These are phyloP conservation scores for Leptocoma aspasia DNA, from an alignment of 2,113 vertebrate species.

Conservation along the genomic window DNA sequence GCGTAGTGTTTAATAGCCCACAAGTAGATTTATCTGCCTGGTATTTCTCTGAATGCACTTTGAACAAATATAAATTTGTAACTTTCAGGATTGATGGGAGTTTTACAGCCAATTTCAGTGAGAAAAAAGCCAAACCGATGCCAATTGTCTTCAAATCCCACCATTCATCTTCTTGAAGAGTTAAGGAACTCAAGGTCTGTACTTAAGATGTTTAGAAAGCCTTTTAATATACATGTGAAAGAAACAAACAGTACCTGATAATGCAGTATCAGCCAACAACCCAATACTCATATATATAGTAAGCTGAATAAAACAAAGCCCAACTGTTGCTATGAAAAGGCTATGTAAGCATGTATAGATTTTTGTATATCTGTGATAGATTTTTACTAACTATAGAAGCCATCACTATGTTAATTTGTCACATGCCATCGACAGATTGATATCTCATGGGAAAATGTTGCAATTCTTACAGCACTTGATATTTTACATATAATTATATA, in stretches of 20 bases:
- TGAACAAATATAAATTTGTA: background rate
- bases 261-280: background rate
- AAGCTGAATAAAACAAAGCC: background rate
- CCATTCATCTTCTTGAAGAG: background rate
- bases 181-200: background rate
- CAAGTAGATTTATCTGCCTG: background rate
- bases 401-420: background rate
- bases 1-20: background rate
- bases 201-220: background rate
- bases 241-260: background rate
- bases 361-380: background rate
- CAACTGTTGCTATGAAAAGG: background rate
- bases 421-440: background rate
- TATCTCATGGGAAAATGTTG: background rate
- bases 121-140: background rate
- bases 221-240: background rate
- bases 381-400: conserved; percentile 10
- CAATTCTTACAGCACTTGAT: background rate
- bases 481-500: background rate
- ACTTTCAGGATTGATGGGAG: background rate
- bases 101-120: background rate
- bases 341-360: background rate
- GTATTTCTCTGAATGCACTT: background rate
- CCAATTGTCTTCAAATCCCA: background rate
- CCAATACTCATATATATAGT: background rate